Percentiles rank a stretch among this genome's conserved stretches.
These are phyloP conservation scores for Carettochelys insculpta DNA, from an alignment of 2,113 vertebrate genomes.

Conservation along the genomic window DNA sequence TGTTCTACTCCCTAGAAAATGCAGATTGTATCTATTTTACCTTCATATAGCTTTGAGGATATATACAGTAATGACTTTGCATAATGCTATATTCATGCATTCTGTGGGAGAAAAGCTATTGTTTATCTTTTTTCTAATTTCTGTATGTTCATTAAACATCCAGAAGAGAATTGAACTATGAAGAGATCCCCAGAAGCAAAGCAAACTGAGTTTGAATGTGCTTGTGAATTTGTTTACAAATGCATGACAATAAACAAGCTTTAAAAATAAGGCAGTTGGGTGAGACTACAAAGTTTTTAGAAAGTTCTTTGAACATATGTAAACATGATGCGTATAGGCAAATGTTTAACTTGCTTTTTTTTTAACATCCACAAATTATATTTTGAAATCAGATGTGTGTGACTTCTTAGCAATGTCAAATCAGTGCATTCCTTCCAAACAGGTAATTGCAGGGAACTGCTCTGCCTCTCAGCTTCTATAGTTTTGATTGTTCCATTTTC, in stretches of 20 bases:
- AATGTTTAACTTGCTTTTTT: conserved; percentile 83
- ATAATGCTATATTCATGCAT: conserved; percentile 76
- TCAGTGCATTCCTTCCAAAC: conserved; percentile 78
- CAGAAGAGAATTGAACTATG: conserved; percentile 64
- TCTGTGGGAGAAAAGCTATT: conserved; percentile 61
- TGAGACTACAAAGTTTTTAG: conserved; percentile 78
- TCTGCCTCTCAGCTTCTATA: conserved; percentile 70
- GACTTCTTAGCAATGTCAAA: conserved; percentile 84
- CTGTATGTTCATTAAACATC: conserved; percentile 75
- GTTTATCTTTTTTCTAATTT: conserved; percentile 51
- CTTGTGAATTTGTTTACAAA: conserved; percentile 78
- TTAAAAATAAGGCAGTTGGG: conserved; percentile 74
- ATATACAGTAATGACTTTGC: conserved; percentile 66
- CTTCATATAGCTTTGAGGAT: conserved; percentile 68
- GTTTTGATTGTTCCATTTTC: conserved; percentile 75
- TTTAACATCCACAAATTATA: conserved; percentile 82
- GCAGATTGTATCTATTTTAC: conserved; percentile 63
- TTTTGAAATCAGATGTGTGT: conserved; percentile 81
- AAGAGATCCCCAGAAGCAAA: conserved; percentile 76
- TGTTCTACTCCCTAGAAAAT: conserved; percentile 35
- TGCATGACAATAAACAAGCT: conserved; percentile 64
- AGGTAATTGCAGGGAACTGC: conserved; percentile 77
- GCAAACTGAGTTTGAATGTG: conserved; percentile 71
- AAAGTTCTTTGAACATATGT: conserved; percentile 80
- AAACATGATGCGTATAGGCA: conserved; percentile 79